Evolutionary conservation across 2,113 vertebrate genomes (phyloP), one percentile per base, ranked within the genome.

Genomic region (Thymallus thymallus): DNA sequence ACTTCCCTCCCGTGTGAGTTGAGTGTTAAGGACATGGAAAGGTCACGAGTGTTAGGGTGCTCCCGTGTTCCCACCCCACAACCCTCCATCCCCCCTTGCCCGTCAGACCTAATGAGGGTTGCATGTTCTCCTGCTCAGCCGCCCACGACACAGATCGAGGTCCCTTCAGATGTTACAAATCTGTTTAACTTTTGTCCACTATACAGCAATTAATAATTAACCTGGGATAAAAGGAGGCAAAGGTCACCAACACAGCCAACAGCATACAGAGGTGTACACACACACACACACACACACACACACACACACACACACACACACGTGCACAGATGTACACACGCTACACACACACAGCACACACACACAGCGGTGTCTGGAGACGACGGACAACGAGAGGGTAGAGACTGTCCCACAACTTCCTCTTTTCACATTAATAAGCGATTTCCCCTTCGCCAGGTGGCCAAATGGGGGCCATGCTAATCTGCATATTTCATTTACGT

Each of bases 131-230:
- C 93, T 91, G 94, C 84, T 94, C 95, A 94, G 94, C 94, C 95
- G 93, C 6, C 35, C 2, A 41, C 85, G 88, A 95, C 94, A 96
- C 93, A 96, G 95, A 97, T 95, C 94, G 94, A 96, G 95, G 94
- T 95, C 93, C 95, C 94, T 96, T 97, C 95, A 95, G 93, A 94
- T 93, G 94, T 95, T 96, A 97, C 94, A 96, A 95, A 96, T 96
- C 95, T 96, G 95, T 97, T 97, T 95, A 94, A 95, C 95, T 97
- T 95, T 96, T 93, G 93, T 94, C 92, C 94, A 94, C 94, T 94
- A 96, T 94, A 95, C 92, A 93, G 94, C 93, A 92, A 97, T 98
- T 96, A 97, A 97, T 96, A 96, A 96, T 92, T 94, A 92, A 92
- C 90, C 88, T 89, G 91, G 93, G 93, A 93, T 89, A 91, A 93